Evolutionary conservation across 2,113 vertebrate genomes (phyloP), one percentile per base, ranked within the genome.

Genomic region (Butastur rufipennis): DNA sequence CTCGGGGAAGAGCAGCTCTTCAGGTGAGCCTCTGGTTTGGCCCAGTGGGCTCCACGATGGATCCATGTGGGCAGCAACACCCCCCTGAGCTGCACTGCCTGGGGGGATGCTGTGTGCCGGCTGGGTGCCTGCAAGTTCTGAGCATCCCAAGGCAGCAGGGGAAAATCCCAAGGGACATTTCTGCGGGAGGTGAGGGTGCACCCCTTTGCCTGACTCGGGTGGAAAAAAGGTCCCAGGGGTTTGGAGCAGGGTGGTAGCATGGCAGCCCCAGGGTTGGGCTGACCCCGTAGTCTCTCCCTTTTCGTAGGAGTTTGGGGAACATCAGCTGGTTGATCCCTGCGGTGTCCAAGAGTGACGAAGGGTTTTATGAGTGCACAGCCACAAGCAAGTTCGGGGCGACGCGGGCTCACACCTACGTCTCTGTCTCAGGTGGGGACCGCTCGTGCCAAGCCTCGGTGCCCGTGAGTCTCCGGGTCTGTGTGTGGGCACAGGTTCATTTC

Each of bases 311-410:
- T 38, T 98, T 97, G 7, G 98, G 98, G 65, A 98, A 98, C 81
- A 97, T 99, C 98, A 99, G 98, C 93, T 99, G 99, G 99, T 98
- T 99, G 95, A 99, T 99, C 94, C 97, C 97, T 1, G 80, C 82
- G 2, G 98, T 96, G 11, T 99, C 99, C 10, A 88, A 97, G 31
- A 96, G 97, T 0, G 99, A 99, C 0, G 99, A 99, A 92, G 99
- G 99, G 50, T 78, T 81, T 2, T 99, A 99, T 0, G 98, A 99
- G 83, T 99, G 99, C 81, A 84, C 91, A 0, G 99, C 98, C 1
- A 97, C 97, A 10, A 99, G 98, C 97, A 98, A 93, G 31, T 98
- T 98, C 0, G 99, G 99, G 18, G 97, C 93, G 3, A 98, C 98
- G 0, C 97, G 94, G 52, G 99, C 98, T 43, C 92, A 93, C 14